Conservation (phyloP, 2,797 vertebrate species). For the Rhabdophis nuchalis region DNA sequence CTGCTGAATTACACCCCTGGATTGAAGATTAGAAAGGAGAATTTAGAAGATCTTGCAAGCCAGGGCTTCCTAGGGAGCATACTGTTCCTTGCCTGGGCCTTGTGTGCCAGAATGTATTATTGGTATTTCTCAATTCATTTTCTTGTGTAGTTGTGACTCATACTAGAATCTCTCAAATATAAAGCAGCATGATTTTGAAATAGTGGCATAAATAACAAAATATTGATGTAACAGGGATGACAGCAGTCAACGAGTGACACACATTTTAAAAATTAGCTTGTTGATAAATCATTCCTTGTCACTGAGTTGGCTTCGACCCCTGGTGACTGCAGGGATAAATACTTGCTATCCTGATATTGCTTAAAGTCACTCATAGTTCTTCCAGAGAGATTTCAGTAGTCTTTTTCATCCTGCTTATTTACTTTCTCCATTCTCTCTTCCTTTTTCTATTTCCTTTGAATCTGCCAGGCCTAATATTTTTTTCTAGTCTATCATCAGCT, state of each 20-base stretch:
- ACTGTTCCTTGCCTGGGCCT: neutral
- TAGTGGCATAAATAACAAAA: neutral
- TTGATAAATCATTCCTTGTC: neutral
- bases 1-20: no score
- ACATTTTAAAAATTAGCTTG: neutral
- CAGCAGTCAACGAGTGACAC: neutral
- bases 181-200: neutral
- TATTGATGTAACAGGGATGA: neutral
- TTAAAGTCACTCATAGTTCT: neutral
- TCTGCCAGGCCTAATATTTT: neutral
- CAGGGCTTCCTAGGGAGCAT: neutral
- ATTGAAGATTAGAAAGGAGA: neutral
- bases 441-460: neutral
- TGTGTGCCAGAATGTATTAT: neutral
- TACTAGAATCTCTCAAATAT: neutral
- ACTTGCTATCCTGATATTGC: neutral
- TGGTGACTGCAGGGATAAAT: neutral
- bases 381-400: neutral
- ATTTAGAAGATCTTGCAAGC: neutral
- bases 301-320: neutral
- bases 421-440: neutral
- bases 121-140: neutral
- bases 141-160: neutral
- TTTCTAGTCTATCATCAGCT: neutral
- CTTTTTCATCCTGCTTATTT: neutral